Conservation (phyloP, 2,113 vertebrate genomes). For the Patagioenas fasciata region DNA sequence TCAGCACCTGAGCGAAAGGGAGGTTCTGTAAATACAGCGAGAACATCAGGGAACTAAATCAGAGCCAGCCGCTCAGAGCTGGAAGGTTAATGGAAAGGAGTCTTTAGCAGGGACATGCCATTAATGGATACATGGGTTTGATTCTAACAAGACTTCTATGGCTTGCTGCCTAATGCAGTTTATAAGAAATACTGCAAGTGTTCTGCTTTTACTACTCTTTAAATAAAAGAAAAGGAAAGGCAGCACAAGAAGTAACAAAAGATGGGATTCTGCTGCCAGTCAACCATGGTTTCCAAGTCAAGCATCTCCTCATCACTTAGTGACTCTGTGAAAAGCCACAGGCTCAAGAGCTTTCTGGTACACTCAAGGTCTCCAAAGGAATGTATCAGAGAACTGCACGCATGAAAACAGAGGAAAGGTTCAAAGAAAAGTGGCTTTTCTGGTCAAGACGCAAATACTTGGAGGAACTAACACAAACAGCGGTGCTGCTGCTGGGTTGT, state of each 20-base stretch:
- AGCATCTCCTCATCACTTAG: neutral
- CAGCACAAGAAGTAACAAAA: neutral
- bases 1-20: neutral
- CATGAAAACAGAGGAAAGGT: neutral
- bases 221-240: neutral
- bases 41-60: neutral
- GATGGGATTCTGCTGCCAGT: neutral
- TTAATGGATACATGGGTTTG: neutral
- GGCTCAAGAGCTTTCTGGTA: conserved; percentile 27
- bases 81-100: neutral
- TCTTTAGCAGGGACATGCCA: neutral
- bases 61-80: neutral
- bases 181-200: neutral
- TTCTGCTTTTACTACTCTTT: neutral
- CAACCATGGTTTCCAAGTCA: neutral
- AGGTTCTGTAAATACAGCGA: neutral
- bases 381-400: neutral
- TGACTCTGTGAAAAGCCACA: neutral
- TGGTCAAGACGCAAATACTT: neutral
- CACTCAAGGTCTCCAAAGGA: neutral
- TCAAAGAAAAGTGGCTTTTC: neutral
- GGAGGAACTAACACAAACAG: neutral
- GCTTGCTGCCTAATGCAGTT: neutral
- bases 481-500: neutral
- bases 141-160: neutral